phyloP scores from a whole-genome alignment of 2,797 vertebrate genomes.

The Dermochelys coriacea region DNA sequence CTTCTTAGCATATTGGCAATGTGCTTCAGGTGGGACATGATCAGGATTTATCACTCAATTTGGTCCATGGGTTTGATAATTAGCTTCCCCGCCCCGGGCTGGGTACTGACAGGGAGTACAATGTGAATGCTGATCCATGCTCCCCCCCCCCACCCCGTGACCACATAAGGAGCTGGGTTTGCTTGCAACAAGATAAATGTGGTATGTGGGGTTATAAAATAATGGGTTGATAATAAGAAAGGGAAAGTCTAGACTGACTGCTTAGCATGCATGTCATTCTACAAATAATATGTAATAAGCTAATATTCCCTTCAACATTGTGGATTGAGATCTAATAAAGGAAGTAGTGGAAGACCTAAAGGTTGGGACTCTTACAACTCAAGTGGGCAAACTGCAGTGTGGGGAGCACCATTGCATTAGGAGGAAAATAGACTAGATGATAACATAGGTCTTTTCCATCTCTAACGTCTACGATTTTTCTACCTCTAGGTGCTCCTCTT shows the following conservation, averaged over 20 bases:
- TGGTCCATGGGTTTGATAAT: too few species aligned
- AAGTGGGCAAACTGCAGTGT: neutral
- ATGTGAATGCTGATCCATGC: too few species aligned
- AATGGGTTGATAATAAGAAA: neutral
- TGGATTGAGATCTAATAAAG: neutral
- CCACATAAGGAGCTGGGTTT: neutral
- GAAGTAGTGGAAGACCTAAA: neutral
- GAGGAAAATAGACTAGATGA: neutral
- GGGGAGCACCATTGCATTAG: neutral
- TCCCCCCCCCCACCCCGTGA: too few species aligned
- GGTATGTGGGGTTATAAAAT: neutral
- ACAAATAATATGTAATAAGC: neutral
- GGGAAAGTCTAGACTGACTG: neutral
- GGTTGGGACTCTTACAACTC: neutral
- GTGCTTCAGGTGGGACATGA: too few species aligned
- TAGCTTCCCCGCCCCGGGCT: too few species aligned
- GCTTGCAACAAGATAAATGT: neutral
- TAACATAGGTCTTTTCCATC: accelerated
- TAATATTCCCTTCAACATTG: neutral
- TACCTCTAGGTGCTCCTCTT: neutral
- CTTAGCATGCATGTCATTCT: neutral
- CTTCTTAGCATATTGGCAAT: too few species aligned
- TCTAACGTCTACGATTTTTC: neutral
- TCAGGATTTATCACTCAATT: too few species aligned
- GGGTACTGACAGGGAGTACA: too few species aligned